phyloP scores from a whole-genome alignment of 1,140 invertebrate species.

The Magallana angulata region DNA sequence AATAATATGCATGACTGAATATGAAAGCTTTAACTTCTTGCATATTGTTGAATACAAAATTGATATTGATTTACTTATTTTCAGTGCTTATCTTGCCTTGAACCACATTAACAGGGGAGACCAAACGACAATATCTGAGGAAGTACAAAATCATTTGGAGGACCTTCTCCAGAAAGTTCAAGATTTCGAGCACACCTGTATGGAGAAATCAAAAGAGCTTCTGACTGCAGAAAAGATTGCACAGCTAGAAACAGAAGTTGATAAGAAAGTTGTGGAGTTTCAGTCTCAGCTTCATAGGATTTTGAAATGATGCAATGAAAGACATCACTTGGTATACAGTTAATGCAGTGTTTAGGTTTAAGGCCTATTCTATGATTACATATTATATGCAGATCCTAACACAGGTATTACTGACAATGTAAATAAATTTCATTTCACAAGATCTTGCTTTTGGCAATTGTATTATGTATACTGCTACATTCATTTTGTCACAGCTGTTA shows the following conservation, averaged over 20 bases:
- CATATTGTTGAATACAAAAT: background rate
- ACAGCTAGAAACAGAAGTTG: background rate
- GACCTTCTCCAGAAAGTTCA: slow-evolving; percentile 5
- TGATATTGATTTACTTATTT: background rate
- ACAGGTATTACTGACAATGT: too few species aligned
- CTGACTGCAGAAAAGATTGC: background rate
- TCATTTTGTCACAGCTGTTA: too few species aligned
- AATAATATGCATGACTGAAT: background rate
- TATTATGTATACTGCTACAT: too few species aligned
- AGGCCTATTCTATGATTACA: too few species aligned
- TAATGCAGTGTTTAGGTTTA: too few species aligned
- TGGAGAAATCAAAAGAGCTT: background rate
- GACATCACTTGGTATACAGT: too few species aligned
- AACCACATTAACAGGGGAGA: background rate
- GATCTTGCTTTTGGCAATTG: too few species aligned
- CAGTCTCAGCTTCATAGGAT: background rate
- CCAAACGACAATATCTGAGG: background rate
- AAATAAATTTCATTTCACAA: too few species aligned
- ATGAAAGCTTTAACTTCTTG: background rate
- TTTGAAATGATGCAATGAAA: too few species aligned
- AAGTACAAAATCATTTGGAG: background rate
- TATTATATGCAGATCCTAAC: too few species aligned
- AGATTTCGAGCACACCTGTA: background rate
- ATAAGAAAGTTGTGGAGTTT: background rate
- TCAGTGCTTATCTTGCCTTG: slow-evolving; percentile 16